A percentile compares a stretch with the other conserved stretches of the same genome.
Conservation (phyloP, 2,888 invertebrate genomes). For the Galerucella calmariensis region DNA sequence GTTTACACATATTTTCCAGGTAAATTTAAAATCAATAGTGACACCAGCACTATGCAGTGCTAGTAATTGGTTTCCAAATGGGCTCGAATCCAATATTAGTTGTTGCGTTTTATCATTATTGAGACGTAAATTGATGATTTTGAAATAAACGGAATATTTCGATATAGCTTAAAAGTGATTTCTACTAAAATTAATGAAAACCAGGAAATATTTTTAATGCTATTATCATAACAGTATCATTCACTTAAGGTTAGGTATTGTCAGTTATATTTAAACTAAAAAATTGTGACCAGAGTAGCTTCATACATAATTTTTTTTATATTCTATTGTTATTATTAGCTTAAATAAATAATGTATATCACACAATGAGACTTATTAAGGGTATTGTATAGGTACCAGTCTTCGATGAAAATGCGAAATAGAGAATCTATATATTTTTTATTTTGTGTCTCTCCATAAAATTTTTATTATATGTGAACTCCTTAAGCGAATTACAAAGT, state of each 20-base stretch:
- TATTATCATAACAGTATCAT: not conserved
- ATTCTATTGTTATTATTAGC: not conserved
- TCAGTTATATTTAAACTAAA: not conserved
- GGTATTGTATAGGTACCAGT: too few relatives aligned
- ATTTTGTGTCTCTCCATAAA: too few relatives aligned
- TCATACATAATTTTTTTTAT: too few relatives aligned
- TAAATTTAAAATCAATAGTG: constrained; percentile 6
- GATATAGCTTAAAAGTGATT: not conserved
- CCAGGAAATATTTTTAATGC: not conserved
- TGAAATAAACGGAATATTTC: constrained; percentile 5
- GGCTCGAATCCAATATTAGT: constrained; percentile 1
- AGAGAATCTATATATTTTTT: too few relatives aligned
- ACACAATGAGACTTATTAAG: too few relatives aligned
- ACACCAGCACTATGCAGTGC: constrained; percentile 6
- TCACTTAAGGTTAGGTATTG: not conserved
- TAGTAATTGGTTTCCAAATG: constrained; percentile 11
- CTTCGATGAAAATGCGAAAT: too few relatives aligned
- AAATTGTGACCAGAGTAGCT: too few relatives aligned
- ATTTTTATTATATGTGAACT: too few relatives aligned
- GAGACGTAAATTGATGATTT: constrained; percentile 10
- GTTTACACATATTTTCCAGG: not conserved
- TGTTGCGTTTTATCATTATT: constrained; percentile 9
- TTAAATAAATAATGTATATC: too few relatives aligned
- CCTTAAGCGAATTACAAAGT: too few relatives aligned
- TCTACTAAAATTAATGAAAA: not conserved